Conservation (phyloP, 2,113 vertebrate genomes). For the Myrmecophaga tridactyla region DNA sequence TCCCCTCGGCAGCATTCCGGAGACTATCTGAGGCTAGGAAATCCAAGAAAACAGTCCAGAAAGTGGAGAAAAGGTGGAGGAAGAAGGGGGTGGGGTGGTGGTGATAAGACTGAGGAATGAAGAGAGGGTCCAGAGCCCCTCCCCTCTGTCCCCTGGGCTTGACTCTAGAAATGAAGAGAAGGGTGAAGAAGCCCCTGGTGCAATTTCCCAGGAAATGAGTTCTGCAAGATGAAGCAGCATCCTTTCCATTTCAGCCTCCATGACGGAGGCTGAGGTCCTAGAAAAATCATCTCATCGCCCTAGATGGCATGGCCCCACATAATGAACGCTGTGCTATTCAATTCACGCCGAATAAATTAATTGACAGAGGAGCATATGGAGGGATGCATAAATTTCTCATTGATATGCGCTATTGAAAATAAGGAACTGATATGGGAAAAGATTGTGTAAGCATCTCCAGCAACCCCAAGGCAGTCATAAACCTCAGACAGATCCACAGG, state of each 20-base stretch:
- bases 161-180: neutral
- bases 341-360: neutral
- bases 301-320: accelerated
- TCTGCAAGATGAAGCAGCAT: accelerated
- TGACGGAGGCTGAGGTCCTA: neutral
- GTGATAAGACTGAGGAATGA: neutral
- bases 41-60: neutral
- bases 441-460: accelerated
- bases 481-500: accelerated
- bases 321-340: accelerated
- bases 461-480: accelerated
- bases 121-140: neutral
- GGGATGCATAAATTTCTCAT: neutral
- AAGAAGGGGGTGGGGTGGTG: accelerated
- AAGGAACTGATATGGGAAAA: accelerated
- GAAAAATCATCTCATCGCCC: accelerated
- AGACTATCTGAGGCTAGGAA: neutral
- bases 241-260: neutral
- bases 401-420: accelerated
- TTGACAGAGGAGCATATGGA: accelerated
- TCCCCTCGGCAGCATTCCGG: accelerated
- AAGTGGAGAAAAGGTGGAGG: accelerated
- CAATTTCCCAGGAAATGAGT: neutral
- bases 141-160: neutral
- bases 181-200: neutral